Conservation (phyloP, 2,888 invertebrate genomes). For the Pyralis farinalis region DNA sequence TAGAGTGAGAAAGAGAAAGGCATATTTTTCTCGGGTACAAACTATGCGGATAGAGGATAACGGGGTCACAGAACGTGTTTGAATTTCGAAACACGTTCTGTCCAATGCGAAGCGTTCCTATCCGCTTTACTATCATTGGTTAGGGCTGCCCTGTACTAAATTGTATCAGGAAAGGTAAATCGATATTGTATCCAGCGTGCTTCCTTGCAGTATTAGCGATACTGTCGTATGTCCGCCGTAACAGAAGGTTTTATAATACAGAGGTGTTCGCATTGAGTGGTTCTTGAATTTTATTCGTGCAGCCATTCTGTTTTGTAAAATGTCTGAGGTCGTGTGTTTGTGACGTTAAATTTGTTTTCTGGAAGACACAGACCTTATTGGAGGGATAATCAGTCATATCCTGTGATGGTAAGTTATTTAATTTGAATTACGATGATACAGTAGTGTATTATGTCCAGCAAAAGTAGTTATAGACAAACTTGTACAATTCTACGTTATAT, state of each 20-base stretch:
- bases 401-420: constrained; percentile 47
- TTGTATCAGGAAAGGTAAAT: constrained; percentile 34
- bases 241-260: constrained; percentile 43
- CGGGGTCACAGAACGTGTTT: constrained; percentile 78
- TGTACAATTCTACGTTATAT: neutral
- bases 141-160: constrained; percentile 51
- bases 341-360: constrained; percentile 63
- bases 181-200: constrained; percentile 39
- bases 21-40: constrained; percentile 34
- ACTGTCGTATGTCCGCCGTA: constrained; percentile 33
- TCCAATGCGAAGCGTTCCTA: constrained; percentile 69
- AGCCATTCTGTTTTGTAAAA: constrained; percentile 70
- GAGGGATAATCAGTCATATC: constrained; percentile 41
- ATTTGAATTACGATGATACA: neutral
- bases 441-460: too few species aligned
- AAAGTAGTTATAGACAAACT: neutral
- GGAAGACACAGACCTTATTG: constrained; percentile 57
- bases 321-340: constrained; percentile 61
- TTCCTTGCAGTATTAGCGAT: constrained; percentile 29
- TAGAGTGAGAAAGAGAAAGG: constrained; percentile 49
- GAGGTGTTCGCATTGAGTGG: constrained; percentile 45
- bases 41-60: constrained; percentile 45
- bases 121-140: constrained; percentile 62
- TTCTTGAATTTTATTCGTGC: constrained; percentile 68
- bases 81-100: constrained; percentile 74